A percentile compares a stretch with the other conserved stretches of the same genome.
These are phyloP conservation scores for Adrianichthys oophorus DNA, from an alignment of 2,797 vertebrate species.

Conservation along the genomic window DNA sequence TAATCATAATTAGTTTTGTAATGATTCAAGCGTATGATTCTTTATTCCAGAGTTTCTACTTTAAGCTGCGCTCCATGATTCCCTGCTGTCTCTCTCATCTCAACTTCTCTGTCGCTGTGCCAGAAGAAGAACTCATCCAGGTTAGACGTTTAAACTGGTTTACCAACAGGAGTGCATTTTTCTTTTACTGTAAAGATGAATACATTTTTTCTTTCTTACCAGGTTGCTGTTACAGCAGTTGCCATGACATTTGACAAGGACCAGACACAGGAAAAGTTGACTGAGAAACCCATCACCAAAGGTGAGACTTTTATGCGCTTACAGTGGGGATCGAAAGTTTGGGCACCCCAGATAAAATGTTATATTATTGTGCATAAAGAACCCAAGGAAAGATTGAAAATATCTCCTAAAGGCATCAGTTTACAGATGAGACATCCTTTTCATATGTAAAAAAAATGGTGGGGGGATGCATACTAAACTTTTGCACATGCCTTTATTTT, in stretches of 20 bases:
- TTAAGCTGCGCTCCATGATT: conserved; percentile 95
- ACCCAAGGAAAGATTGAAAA: too few relatives aligned
- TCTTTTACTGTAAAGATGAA: background rate
- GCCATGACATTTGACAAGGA: conserved; percentile 96
- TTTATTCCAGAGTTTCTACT: conserved; percentile 91
- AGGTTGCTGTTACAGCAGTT: conserved; percentile 96
- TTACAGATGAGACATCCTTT: too few relatives aligned
- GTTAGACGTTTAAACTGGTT: conserved; percentile 56
- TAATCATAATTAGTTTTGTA: background rate
- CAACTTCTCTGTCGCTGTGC: conserved; percentile 95
- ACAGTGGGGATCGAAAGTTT: too few relatives aligned
- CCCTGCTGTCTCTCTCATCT: conserved; percentile 98
- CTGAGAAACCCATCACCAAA: conserved; percentile 84
- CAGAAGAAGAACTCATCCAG: conserved; percentile 97
- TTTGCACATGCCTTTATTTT: too few relatives aligned
- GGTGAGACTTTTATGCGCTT: conserved; percentile 64
- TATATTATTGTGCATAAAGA: too few relatives aligned
- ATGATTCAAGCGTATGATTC: background rate
- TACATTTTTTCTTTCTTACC: background rate
- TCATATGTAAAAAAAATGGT: too few relatives aligned
- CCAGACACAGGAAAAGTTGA: conserved; percentile 82
- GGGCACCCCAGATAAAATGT: too few relatives aligned
- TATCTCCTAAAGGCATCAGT: too few relatives aligned
- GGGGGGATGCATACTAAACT: too few relatives aligned
- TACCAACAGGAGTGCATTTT: background rate